Evolutionary conservation across 2,888 invertebrate species (phyloP), one percentile per base, ranked within the genome.

Genomic region (Pterobdella sp.): DNA sequence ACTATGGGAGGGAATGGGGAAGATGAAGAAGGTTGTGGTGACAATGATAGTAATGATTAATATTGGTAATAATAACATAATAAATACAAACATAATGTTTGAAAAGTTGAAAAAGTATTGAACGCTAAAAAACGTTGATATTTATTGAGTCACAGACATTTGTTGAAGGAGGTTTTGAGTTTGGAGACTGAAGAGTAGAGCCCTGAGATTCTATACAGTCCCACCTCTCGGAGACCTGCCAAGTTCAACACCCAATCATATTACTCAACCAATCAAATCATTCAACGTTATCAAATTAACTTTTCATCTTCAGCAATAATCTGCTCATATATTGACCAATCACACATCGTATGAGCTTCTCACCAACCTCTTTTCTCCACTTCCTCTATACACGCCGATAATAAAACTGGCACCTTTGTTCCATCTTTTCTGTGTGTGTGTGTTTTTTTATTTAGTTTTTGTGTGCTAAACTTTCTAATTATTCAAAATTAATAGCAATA

Each of bases 81-180:
- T n/a, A n/a, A n/a, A n/a, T n/a, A n/a, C n/a, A n/a, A n/a, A n/a
- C n/a, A n/a, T n/a, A n/a, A n/a, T n/a, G n/a, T n/a, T n/a, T n/a
- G n/a, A n/a, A n/a, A n/a, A n/a, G n/a, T n/a, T n/a, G n/a, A n/a
- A n/a, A n/a, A n/a, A n/a, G n/a, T n/a, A n/a, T n/a, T n/a, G n/a
- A n/a, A n/a, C n/a, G n/a, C n/a, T n/a, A n/a, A n/a, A n/a, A n/a
- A n/a, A n/a, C n/a, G n/a, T n/a, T n/a, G n/a, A n/a, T n/a, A 4
- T 26, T 26, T 3, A 56, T 3, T 14, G 26, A 22, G 7, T 22
- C 60, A 56, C 60, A 56, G 10, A 56, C 60, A 26, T 22, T 56
- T 56, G 60, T 56, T 56, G n/a, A 56, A 56, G 60, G n/a, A 3
- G 60, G 4, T 22, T n/a, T 56, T 56, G n/a, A 56, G 60, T n/a